These are phyloP conservation scores for Eupithecia pulchellata DNA, from an alignment of 2,888 invertebrate species.

Conservation along the genomic window DNA sequence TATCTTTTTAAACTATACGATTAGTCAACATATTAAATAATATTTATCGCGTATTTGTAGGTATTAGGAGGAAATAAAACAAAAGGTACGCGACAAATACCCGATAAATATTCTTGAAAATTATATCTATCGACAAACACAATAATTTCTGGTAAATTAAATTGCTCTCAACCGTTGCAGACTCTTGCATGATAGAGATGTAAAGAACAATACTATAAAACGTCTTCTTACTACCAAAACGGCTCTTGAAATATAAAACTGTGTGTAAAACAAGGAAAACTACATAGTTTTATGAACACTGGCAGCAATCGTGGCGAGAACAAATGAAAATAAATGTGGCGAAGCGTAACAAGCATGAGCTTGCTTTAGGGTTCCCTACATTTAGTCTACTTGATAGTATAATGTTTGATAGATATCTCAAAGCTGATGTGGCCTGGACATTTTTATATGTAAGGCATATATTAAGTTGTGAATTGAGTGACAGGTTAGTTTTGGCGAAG, in stretches of 20 bases:
- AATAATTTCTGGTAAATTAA: slow-evolving; percentile 35
- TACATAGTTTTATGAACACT: slow-evolving; percentile 79
- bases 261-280: slow-evolving; percentile 70
- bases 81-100: too few species aligned
- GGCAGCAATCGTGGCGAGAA: slow-evolving; percentile 77
- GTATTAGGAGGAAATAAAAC: too few species aligned
- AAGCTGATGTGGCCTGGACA: neutral
- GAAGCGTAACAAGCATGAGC: neutral
- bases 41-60: too few species aligned
- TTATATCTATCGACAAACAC: too few species aligned
- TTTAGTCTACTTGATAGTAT: neutral
- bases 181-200: slow-evolving; percentile 38
- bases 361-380: neutral
- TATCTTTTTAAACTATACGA: too few species aligned
- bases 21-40: too few species aligned
- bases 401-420: neutral
- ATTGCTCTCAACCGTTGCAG: slow-evolving; percentile 41
- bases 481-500: neutral
- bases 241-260: slow-evolving; percentile 74
- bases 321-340: slow-evolving; percentile 64
- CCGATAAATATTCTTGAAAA: too few species aligned
- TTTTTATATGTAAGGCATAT: neutral
- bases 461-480: neutral
- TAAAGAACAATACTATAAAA: slow-evolving; percentile 57
- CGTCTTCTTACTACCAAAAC: slow-evolving; percentile 62